Evolutionary conservation across 2,113 vertebrate species (phyloP).

Genomic region (Macaca mulatta): DNA sequence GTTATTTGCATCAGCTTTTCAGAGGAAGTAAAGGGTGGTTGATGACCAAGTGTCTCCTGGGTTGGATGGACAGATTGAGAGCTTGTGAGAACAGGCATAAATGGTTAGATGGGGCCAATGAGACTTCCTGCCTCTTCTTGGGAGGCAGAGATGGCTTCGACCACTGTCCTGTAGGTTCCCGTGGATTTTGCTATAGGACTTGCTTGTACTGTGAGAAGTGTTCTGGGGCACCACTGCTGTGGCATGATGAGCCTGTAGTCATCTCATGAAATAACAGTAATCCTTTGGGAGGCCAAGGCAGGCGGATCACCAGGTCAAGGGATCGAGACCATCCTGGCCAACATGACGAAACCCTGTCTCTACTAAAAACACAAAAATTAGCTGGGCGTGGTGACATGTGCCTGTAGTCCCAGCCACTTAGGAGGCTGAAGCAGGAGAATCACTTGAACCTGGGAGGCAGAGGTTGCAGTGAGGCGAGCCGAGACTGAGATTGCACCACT

Average conservation of each 20-base stretch:
- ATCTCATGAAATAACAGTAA: background rate
- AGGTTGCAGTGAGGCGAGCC: no score
- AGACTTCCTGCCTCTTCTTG: background rate
- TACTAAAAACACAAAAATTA: no score
- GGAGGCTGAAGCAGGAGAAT: no score
- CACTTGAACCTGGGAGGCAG: no score
- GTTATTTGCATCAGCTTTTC: background rate
- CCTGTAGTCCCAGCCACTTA: no score
- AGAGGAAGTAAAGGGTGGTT: background rate
- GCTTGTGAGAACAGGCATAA: background rate
- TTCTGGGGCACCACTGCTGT: background rate
- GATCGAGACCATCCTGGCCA: no score
- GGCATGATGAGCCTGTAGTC: background rate
- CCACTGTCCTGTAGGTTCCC: rapidly evolving
- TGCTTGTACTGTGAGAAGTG: background rate
- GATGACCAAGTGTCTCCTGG: background rate
- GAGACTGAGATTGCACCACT: no score
- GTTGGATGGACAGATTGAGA: background rate
- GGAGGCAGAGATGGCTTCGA: background rate
- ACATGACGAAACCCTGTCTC: no score
- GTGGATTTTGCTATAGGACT: background rate
- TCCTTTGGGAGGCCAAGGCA: no score
- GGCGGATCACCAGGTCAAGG: no score
- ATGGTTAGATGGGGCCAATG: rapidly evolving
- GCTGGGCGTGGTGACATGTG: no score